A percentile compares a stretch with the other conserved stretches of the same genome.
These are phyloP conservation scores for Serripes groenlandicus DNA, from an alignment of 2,888 invertebrate species.

Conservation along the genomic window DNA sequence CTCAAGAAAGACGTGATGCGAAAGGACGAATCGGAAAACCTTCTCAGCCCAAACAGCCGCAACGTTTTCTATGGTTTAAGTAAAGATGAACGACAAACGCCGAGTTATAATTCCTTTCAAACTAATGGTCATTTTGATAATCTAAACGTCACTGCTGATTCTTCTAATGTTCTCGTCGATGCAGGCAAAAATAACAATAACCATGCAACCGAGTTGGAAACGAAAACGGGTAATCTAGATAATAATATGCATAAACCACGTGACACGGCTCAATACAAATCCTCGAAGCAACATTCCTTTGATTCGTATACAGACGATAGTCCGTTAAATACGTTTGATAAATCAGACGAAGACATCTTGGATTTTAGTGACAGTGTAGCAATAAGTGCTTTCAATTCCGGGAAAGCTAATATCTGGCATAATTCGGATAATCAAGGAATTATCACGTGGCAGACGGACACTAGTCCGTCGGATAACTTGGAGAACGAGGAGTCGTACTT, in stretches of 20 bases:
- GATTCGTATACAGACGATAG: slow-evolving; percentile 69
- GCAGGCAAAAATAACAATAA: slow-evolving; percentile 48
- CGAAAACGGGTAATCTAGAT: slow-evolving; percentile 61
- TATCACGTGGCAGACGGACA: slow-evolving; percentile 77
- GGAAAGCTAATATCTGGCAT: slow-evolving; percentile 74
- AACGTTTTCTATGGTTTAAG: slow-evolving; percentile 41
- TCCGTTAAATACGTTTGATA: slow-evolving; percentile 71
- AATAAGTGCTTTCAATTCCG: slow-evolving; percentile 64
- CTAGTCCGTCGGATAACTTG: slow-evolving; percentile 81
- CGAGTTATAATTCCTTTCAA: slow-evolving; percentile 38
- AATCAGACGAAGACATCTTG: slow-evolving; percentile 76
- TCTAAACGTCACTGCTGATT: slow-evolving; percentile 54
- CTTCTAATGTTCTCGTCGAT: neutral
- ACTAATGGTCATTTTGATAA: slow-evolving; percentile 47
- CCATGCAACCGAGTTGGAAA: slow-evolving; percentile 40
- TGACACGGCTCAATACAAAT: slow-evolving; percentile 27
- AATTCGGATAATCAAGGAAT: slow-evolving; percentile 67
- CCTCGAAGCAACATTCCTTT: slow-evolving; percentile 60
- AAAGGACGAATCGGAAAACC: slow-evolving; percentile 90
- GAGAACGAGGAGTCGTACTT: slow-evolving; percentile 75
- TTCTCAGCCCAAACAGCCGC: slow-evolving; percentile 51
- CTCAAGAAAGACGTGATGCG: slow-evolving; percentile 90
- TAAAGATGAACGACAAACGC: slow-evolving; percentile 19
- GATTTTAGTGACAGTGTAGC: slow-evolving; percentile 79
- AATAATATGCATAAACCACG: slow-evolving; percentile 53